These are phyloP conservation scores for Ormyrus pomaceus DNA, from an alignment of 2,888 invertebrate genomes.

Conservation along the genomic window DNA sequence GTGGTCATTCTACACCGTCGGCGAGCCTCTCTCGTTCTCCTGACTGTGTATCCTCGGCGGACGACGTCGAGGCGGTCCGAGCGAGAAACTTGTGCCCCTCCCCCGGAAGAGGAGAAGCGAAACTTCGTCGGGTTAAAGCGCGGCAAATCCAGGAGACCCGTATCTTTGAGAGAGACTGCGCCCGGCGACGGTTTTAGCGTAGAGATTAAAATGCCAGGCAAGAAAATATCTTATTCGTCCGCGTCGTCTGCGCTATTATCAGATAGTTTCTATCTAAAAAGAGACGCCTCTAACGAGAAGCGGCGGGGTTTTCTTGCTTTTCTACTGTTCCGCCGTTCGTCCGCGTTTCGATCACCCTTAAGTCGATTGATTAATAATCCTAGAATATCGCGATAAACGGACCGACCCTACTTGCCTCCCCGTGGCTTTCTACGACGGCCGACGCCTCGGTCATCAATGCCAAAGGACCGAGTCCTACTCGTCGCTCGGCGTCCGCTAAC, in stretches of 20 bases:
- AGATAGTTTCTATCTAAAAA: slow-evolving; percentile 59
- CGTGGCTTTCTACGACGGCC: background rate
- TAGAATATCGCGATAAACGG: slow-evolving; percentile 23
- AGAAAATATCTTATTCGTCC: slow-evolving; percentile 68
- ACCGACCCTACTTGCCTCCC: slow-evolving; percentile 19
- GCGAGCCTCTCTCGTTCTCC: slow-evolving; percentile 65
- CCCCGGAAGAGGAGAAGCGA: no score
- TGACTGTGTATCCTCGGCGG: background rate
- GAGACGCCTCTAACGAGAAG: slow-evolving; percentile 69
- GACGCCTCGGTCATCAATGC: background rate
- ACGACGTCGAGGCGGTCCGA: no score
- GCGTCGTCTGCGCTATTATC: slow-evolving; percentile 23
- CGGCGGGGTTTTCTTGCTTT: slow-evolving; percentile 58
- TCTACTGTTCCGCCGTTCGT: no score
- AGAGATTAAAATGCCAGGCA: slow-evolving; percentile 72
- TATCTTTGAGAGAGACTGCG: slow-evolving; percentile 66
- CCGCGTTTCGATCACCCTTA: slow-evolving; percentile 62
- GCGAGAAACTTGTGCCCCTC: no score
- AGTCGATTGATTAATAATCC: slow-evolving; percentile 20
- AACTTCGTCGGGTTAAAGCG: no score
- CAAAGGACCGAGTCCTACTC: background rate
- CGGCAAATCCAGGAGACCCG: no score
- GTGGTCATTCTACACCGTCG: slow-evolving; percentile 71
- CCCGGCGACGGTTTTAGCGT: slow-evolving; percentile 67
- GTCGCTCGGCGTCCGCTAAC: background rate